Conservation (phyloP, 2,888 invertebrate genomes). For the Drosophila merina region DNA sequence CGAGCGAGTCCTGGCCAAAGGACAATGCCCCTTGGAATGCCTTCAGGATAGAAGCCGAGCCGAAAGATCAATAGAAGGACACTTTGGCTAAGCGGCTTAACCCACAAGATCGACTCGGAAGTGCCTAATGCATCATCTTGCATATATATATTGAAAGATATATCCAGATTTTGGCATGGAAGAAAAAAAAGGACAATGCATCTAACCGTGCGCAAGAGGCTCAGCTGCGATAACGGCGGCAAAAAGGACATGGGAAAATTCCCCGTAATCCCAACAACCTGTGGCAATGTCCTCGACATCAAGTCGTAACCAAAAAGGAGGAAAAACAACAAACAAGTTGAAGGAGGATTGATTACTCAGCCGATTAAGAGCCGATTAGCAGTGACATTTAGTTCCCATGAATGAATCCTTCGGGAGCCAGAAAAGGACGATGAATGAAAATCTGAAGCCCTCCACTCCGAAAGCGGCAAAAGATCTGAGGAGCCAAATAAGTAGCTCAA, state of each 20-base stretch:
- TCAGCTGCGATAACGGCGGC: slow-evolving; percentile 80
- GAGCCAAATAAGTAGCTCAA: neutral
- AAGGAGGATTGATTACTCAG: slow-evolving; percentile 68
- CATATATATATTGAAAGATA: slow-evolving; percentile 16
- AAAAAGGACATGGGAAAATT: slow-evolving; percentile 79
- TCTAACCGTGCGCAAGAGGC: slow-evolving; percentile 82
- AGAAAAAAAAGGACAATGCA: slow-evolving; percentile 73
- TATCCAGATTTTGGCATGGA: slow-evolving; percentile 41
- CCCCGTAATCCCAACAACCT: slow-evolving; percentile 63
- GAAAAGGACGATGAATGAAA: slow-evolving; percentile 5
- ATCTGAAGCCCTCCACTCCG: slow-evolving; percentile 6
- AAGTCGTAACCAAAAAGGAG: slow-evolving; percentile 56
- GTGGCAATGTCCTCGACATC: slow-evolving; percentile 68
- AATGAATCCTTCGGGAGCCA: slow-evolving; percentile 43
- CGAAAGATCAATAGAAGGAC: slow-evolving; percentile 58
- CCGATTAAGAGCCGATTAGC: slow-evolving; percentile 63
- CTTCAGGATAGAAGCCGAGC: slow-evolving; percentile 20
- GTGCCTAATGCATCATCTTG: slow-evolving; percentile 77
- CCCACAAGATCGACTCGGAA: slow-evolving; percentile 56
- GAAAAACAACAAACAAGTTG: slow-evolving; percentile 21
- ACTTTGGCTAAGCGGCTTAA: slow-evolving; percentile 75
- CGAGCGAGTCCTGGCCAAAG: slow-evolving; percentile 22
- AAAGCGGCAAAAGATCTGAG: slow-evolving; percentile 2
- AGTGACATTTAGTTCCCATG: slow-evolving; percentile 59
- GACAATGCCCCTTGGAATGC: slow-evolving; percentile 27